phyloP scores from a whole-genome alignment of 2,888 invertebrate species.

The Phyllotreta striolata region DNA sequence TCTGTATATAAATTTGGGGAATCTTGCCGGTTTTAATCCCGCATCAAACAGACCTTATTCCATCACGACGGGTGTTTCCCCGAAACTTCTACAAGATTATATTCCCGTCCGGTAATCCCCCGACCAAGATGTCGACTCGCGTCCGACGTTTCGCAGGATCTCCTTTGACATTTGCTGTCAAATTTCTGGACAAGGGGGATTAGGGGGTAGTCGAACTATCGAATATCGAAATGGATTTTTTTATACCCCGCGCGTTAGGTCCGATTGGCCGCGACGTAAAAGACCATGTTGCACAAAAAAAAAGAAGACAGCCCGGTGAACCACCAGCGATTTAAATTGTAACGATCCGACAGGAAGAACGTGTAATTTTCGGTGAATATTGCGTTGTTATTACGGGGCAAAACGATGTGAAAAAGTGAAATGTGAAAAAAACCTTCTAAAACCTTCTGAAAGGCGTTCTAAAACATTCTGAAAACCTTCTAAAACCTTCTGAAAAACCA shows the following conservation, averaged over 20 bases:
- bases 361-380: slow-evolving; percentile 32
- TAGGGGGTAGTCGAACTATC: too few relatives aligned
- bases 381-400: slow-evolving; percentile 23
- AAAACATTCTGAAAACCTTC: too few relatives aligned
- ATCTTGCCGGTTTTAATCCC: too few relatives aligned
- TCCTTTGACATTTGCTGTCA: slow-evolving; percentile 26
- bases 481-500: too few relatives aligned
- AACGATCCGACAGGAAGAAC: slow-evolving; percentile 25
- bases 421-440: too few relatives aligned
- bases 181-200: neutral
- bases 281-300: slow-evolving; percentile 4
- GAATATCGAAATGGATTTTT: too few relatives aligned
- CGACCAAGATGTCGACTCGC: slow-evolving; percentile 22
- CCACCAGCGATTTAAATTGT: slow-evolving; percentile 20
- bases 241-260: too few relatives aligned
- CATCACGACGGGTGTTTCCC: neutral
- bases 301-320: slow-evolving; percentile 15
- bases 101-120: slow-evolving; percentile 16
- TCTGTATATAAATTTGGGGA: too few relatives aligned
- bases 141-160: slow-evolving; percentile 11
- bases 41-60: too few relatives aligned
- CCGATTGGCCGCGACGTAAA: neutral
- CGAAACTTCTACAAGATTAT: slow-evolving; percentile 20
- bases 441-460: too few relatives aligned
- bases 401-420: neutral